Percentiles rank a stretch among this genome's conserved stretches.
Evolutionary conservation across 1,140 invertebrate species (phyloP).

Genomic region (Drosophila funebris): DNA sequence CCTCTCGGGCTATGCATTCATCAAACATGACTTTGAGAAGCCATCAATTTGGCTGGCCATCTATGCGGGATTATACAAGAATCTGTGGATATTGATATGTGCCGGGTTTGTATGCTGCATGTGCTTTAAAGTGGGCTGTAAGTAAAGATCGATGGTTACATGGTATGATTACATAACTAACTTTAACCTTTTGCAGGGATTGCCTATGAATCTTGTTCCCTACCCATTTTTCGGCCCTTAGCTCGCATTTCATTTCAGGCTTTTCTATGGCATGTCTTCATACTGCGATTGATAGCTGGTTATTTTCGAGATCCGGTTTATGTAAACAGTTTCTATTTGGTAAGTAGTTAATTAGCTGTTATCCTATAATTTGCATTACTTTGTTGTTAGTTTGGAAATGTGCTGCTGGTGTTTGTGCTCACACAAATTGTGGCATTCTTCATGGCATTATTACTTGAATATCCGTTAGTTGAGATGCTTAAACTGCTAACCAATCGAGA

Average conservation of each 20-base stretch:
- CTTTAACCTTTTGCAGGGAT: conserved; percentile 37
- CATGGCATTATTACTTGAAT: conserved; percentile 55
- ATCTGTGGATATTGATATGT: conserved; percentile 68
- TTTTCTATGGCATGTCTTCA: conserved; percentile 71
- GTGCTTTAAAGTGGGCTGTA: conserved; percentile 72
- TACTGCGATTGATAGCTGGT: conserved; percentile 53
- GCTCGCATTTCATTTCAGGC: conserved; percentile 71
- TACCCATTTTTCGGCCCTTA: conserved; percentile 58
- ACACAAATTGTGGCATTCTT: conserved; percentile 51
- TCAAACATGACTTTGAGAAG: conserved; percentile 59
- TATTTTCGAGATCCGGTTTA: conserved; percentile 63
- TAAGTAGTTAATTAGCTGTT: conserved; percentile 9
- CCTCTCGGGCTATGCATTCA: conserved; percentile 67
- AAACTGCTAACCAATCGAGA: conserved; percentile 15
- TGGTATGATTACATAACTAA: background rate
- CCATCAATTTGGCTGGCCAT: conserved; percentile 72
- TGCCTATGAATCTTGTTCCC: conserved; percentile 53
- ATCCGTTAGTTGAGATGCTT: conserved; percentile 54
- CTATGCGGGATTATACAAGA: conserved; percentile 72
- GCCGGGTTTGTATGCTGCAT: conserved; percentile 59
- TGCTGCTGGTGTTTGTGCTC: conserved; percentile 43
- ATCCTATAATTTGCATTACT: background rate
- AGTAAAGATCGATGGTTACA: background rate
- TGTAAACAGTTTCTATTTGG: conserved; percentile 48
- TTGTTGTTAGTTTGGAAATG: conserved; percentile 39